These are phyloP conservation scores for Podiceps cristatus DNA, from an alignment of 2,113 vertebrate species.

Conservation along the genomic window DNA sequence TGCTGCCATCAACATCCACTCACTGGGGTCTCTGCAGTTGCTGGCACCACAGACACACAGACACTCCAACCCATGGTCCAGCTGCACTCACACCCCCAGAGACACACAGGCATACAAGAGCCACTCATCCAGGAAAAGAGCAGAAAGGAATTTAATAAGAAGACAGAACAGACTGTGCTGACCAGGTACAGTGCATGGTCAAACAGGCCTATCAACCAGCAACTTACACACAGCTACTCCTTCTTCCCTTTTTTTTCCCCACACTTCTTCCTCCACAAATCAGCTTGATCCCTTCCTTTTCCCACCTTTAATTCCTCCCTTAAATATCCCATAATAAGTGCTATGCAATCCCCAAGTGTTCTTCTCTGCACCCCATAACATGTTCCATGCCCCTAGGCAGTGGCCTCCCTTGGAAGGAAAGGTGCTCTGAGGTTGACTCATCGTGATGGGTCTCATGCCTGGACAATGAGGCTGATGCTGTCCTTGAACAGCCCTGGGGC, in stretches of 20 bases:
- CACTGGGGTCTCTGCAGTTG: background rate
- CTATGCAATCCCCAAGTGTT: background rate
- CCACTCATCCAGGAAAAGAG: background rate
- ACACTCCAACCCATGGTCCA: background rate
- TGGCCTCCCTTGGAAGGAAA: fast-evolving
- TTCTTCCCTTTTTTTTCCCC: background rate
- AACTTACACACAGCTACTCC: background rate
- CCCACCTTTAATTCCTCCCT: background rate
- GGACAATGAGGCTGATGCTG: fast-evolving
- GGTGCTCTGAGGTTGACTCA: background rate
- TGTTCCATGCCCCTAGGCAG: background rate
- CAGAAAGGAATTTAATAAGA: background rate
- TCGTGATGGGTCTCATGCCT: background rate
- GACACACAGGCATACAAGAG: background rate
- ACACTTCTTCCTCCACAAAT: background rate
- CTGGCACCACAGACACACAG: background rate
- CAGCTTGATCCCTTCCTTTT: background rate
- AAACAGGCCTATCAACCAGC: background rate
- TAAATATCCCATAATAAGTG: background rate
- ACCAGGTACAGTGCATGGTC: background rate
- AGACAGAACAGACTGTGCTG: background rate
- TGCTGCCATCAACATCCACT: background rate
- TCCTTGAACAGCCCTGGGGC: background rate
- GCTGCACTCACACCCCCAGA: background rate
- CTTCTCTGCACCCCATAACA: background rate